These are phyloP conservation scores for Lissonota sp. DNA, from an alignment of 2,888 invertebrate species.

Conservation along the genomic window DNA sequence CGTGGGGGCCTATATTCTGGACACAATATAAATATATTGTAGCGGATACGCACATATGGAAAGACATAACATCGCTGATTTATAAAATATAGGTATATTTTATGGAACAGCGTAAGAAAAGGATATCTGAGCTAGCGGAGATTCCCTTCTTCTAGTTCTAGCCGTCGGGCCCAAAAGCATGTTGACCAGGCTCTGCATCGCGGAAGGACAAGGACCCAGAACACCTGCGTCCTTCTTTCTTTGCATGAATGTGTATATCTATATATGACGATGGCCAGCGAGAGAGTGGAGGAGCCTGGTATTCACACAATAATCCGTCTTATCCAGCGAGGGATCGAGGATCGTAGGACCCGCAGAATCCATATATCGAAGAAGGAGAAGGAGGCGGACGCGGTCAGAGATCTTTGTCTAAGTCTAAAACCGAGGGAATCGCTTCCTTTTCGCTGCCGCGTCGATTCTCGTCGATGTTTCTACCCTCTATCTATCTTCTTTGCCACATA, in stretches of 20 bases:
- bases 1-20: neutral
- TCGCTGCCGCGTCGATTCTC: conserved; percentile 24
- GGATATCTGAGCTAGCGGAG: conserved; percentile 39
- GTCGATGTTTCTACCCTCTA: neutral
- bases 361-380: neutral
- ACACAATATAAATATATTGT: conserved; percentile 22
- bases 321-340: conserved; percentile 72
- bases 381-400: conserved; percentile 54
- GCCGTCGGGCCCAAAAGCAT: conserved; percentile 14
- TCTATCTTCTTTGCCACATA: conserved; percentile 2
- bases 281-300: conserved; percentile 24
- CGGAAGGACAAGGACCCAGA: conserved; percentile 42
- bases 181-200: conserved; percentile 33
- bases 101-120: conserved; percentile 28
- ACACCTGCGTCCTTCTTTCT: conserved; percentile 60
- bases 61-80: too few relatives aligned
- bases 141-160: conserved; percentile 18
- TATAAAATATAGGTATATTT: neutral
- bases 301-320: conserved; percentile 72
- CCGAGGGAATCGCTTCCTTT: conserved; percentile 56
- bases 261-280: conserved; percentile 9
- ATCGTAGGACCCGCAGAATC: conserved; percentile 41
- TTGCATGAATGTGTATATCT: conserved; percentile 26
- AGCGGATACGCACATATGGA: conserved; percentile 4
- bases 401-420: conserved; percentile 57